Conservation (phyloP, 2,113 vertebrate genomes). For the Acinonyx jubatus region DNA sequence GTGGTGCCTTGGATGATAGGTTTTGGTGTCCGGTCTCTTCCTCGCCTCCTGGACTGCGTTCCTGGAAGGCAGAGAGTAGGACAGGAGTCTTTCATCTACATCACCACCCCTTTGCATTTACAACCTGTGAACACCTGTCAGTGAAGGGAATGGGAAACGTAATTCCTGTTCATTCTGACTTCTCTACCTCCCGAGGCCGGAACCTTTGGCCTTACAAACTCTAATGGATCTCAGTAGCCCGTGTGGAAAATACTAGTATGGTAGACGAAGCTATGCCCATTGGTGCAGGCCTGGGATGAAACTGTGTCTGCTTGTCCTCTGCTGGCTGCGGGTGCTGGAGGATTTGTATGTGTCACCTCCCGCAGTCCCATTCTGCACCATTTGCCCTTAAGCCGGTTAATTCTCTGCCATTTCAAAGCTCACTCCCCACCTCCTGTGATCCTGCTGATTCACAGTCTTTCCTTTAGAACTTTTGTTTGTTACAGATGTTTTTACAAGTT, state of each 20-base stretch:
- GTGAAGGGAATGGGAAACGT: neutral
- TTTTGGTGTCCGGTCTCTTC: neutral
- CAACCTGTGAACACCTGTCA: neutral
- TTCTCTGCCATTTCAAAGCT: neutral
- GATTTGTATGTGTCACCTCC: neutral
- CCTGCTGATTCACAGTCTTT: constrained; percentile 21
- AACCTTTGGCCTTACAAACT: neutral
- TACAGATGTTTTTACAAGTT: constrained; percentile 52
- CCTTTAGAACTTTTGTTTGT: constrained; percentile 44
- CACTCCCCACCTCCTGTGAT: neutral
- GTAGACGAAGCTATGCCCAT: neutral
- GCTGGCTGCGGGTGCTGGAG: neutral
- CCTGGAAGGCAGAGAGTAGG: neutral
- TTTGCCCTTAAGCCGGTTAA: neutral
- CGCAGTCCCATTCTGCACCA: neutral
- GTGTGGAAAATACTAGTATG: neutral
- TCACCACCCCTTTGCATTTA: neutral
- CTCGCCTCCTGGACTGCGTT: neutral
- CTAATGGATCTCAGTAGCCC: neutral
- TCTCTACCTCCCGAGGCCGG: neutral
- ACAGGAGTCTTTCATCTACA: neutral
- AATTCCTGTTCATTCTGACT: neutral
- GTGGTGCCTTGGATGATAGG: neutral
- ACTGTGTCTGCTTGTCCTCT: neutral
- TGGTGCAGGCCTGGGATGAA: neutral